Percentiles rank a stretch among this genome's conserved stretches.
Conservation (phyloP, 2,797 vertebrate genomes). For the Rhynchotus rufescens region DNA sequence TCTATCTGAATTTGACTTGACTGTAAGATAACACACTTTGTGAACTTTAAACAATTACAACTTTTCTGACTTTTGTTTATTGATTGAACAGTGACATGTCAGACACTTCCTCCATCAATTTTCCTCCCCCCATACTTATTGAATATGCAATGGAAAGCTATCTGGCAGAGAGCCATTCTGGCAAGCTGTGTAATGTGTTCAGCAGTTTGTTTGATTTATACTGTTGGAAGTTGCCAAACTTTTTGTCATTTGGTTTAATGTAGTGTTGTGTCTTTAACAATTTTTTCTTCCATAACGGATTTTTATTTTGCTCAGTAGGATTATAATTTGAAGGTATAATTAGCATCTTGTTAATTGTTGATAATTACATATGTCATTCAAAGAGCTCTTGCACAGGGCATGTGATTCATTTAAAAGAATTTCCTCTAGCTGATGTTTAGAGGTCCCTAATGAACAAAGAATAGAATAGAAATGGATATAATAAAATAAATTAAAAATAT, state of each 20-base stretch:
- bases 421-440: conserved; percentile 60
- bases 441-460: conserved; percentile 56
- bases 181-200: conserved; percentile 63
- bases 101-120: conserved; percentile 46
- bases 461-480: conserved; percentile 47
- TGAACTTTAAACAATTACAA: conserved; percentile 37
- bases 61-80: conserved; percentile 51
- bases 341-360: conserved; percentile 70
- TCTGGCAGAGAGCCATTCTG: conserved; percentile 74
- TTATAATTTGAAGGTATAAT: conserved; percentile 72
- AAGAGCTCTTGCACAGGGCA: conserved; percentile 64
- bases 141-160: conserved; percentile 67
- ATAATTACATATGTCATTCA: conserved; percentile 70
- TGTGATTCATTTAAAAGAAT: conserved; percentile 66
- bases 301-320: conserved; percentile 67
- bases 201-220: conserved; percentile 77
- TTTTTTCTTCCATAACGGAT: conserved; percentile 61
- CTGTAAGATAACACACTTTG: background rate
- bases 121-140: background rate
- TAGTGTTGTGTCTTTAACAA: conserved; percentile 54
- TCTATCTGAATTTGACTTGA: conserved; percentile 12
- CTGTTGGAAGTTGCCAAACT: conserved; percentile 64
- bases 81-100: conserved; percentile 33
- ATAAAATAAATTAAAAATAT: conserved; percentile 68
- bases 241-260: conserved; percentile 73